phyloP scores from a whole-genome alignment of 2,888 invertebrate species.

The Sipunculus nudus region DNA sequence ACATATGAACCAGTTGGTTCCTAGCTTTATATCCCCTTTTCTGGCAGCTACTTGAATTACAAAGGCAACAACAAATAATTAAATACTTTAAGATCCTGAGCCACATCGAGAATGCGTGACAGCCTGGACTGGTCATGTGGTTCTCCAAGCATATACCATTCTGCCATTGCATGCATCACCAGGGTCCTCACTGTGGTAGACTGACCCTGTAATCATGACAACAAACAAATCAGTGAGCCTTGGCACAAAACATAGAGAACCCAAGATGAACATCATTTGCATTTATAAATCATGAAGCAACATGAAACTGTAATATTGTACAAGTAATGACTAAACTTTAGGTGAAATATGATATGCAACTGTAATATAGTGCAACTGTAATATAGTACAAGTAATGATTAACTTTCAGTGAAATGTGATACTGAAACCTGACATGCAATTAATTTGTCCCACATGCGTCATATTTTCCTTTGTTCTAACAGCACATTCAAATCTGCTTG shows the following conservation, averaged over 20 bases:
- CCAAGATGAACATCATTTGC: not conserved
- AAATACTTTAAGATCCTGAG: constrained; percentile 82
- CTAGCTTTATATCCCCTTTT: no score
- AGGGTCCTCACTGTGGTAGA: constrained; percentile 60
- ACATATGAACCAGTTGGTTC: no score
- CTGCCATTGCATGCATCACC: constrained; percentile 95
- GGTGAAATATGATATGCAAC: not conserved
- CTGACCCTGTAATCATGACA: constrained; percentile 61
- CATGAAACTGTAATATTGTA: not conserved
- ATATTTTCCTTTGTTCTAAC: no score
- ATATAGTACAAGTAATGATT: no score
- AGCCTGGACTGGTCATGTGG: constrained; percentile 88
- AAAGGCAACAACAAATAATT: no score
- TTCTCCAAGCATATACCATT: constrained; percentile 91
- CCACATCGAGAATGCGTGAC: constrained; percentile 94
- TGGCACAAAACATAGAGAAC: not conserved
- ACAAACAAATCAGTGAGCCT: not conserved
- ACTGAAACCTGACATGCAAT: no score
- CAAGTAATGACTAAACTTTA: not conserved
- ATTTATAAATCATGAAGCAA: not conserved
- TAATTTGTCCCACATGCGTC: no score
- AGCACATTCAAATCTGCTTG: no score
- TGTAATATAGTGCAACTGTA: no score
- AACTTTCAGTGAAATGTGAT: no score
- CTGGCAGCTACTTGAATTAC: no score